phyloP scores from a whole-genome alignment of 1,140 invertebrate species.

The Saccostrea cuccullata region DNA sequence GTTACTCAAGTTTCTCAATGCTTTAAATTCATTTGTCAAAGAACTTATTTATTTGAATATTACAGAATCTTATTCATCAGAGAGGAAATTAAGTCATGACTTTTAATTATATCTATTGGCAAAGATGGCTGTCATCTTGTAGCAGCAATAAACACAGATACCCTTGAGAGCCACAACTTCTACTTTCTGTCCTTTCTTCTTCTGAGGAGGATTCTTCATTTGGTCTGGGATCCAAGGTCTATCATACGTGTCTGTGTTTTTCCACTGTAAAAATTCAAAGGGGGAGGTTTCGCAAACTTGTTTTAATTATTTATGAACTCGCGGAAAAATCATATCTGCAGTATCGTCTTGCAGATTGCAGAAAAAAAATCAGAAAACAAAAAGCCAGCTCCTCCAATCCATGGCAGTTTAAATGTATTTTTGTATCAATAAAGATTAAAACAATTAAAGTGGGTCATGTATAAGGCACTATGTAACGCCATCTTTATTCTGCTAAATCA shows the following conservation, averaged over 20 bases:
- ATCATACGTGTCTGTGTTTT: slow-evolving; percentile 64
- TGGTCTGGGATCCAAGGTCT: slow-evolving; percentile 65
- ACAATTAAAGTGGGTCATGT: slow-evolving; percentile 11
- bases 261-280: slow-evolving; percentile 58
- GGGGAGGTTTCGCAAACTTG: slow-evolving; percentile 32
- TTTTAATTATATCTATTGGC: no score
- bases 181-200: slow-evolving; percentile 53
- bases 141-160: slow-evolving; percentile 6
- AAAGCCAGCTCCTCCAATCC: background rate
- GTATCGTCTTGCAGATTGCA: background rate
- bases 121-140: background rate
- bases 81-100: no score
- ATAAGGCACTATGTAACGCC: background rate
- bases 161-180: slow-evolving; percentile 45
- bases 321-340: background rate
- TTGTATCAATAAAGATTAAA: slow-evolving; percentile 1
- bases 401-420: background rate
- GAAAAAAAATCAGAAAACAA: background rate
- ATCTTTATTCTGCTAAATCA: background rate
- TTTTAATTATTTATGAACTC: background rate
- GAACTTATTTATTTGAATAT: no score
- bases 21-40: no score
- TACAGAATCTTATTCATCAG: no score
- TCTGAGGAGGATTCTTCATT: slow-evolving; percentile 55
- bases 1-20: no score